phyloP scores from a whole-genome alignment of 2,888 invertebrate species.

The Conchocele bisecta region DNA sequence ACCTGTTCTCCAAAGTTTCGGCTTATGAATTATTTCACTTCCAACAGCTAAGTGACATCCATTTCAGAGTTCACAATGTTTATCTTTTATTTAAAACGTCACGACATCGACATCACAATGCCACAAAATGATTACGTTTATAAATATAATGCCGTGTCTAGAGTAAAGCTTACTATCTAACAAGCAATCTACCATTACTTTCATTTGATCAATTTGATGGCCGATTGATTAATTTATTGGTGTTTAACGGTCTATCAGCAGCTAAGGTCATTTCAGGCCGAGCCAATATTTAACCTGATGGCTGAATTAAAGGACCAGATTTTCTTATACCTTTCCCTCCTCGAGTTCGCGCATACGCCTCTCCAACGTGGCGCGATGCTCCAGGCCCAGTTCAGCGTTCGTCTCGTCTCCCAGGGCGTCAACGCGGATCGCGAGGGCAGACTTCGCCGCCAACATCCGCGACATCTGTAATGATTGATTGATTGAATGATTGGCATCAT shows the following conservation, averaged over 20 bases:
- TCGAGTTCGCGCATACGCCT: constrained; percentile 88
- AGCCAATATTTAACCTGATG: background rate
- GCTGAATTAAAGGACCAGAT: background rate
- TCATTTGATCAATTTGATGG: too few species aligned
- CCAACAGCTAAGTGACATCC: too few species aligned
- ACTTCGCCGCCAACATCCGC: constrained; percentile 98
- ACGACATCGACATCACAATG: background rate
- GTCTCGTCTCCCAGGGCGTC: constrained; percentile 97
- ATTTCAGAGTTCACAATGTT: too few species aligned
- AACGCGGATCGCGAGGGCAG: constrained; percentile 94
- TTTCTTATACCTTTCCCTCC: constrained; percentile 89
- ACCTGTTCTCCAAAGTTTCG: too few species aligned
- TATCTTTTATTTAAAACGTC: too few species aligned
- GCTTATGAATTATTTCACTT: too few species aligned
- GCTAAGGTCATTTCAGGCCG: too few species aligned
- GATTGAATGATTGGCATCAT: too few species aligned
- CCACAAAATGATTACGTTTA: too few species aligned
- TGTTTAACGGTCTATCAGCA: too few species aligned
- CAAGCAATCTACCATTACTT: too few species aligned
- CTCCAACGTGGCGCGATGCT: constrained; percentile 95
- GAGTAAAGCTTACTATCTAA: background rate
- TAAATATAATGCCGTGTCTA: background rate
- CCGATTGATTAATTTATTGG: too few species aligned
- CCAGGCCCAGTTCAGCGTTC: constrained; percentile 91
- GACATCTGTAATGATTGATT: constrained; percentile 88